phyloP scores from a whole-genome alignment of 2,113 vertebrate genomes.

The Callipepla californica region DNA sequence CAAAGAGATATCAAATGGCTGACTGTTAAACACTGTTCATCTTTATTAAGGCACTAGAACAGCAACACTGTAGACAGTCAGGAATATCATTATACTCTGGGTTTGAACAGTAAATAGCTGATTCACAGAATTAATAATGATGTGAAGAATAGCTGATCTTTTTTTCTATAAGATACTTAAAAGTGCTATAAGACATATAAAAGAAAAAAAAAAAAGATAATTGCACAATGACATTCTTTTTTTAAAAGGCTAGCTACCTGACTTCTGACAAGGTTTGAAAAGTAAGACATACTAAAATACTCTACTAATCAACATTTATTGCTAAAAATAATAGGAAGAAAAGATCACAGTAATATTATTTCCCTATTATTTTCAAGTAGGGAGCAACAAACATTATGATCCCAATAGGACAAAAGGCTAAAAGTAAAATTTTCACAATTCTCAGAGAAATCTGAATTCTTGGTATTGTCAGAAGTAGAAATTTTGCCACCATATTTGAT shows the following conservation, averaged over 20 bases:
- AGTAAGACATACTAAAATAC: neutral
- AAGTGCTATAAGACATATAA: neutral
- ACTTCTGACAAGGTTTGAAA: neutral
- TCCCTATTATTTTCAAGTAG: neutral
- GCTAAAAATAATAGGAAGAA: neutral
- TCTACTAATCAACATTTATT: neutral
- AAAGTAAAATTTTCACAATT: neutral
- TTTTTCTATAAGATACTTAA: neutral
- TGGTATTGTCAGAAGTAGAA: neutral
- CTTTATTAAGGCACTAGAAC: constrained; percentile 33
- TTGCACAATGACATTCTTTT: neutral
- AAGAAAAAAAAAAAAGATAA: neutral
- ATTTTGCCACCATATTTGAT: neutral
- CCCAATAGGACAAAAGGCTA: neutral
- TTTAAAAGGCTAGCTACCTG: neutral
- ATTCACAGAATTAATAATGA: neutral
- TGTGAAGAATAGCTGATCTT: neutral
- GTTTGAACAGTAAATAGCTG: neutral
- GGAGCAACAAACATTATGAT: neutral
- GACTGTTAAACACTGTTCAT: constrained; percentile 26
- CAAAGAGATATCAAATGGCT: constrained; percentile 28
- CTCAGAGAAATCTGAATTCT: neutral
- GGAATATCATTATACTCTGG: neutral
- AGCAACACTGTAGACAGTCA: neutral
- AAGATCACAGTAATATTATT: neutral